Evolutionary conservation across 1,140 invertebrate species (phyloP), one percentile per base, ranked within the genome.

Genomic region (Saxidomus purpurata): DNA sequence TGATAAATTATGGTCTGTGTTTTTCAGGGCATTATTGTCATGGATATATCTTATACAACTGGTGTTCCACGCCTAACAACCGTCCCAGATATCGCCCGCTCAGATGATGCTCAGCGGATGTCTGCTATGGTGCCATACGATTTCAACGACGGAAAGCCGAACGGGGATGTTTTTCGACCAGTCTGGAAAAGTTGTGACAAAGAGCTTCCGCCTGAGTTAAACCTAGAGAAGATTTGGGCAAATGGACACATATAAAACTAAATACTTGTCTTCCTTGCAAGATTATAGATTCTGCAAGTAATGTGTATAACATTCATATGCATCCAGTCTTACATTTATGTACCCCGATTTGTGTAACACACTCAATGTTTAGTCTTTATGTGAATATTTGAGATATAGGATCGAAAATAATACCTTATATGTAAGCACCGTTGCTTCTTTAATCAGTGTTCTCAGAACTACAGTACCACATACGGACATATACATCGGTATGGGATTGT

Each of bases 71-170:
- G 55, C 40, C 80, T 89, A 13, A 52, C 47, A 11, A 81, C 40
- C 8, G 28, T 89, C 17, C 88, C 83, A 15, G 69, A 83, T 25
- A 83, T 86, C n/a, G 88, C 76, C 6, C 34, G 63, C 13, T 52
- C 87, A 28, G 28, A 49, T n/a, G 87, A 82, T 22, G 90, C 80
- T 3, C 61, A 19, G 38, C 52, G 25, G 40, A 47, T 91, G 25
- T 82, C 63, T 55, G 91, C 49, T 25, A 67, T 88, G 2, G 28
- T 61, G 43, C 71, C 80, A 34, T 90, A 91, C 74, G 77, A 88
- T 61, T 90, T 90, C 49, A 71, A 88, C 0, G 91, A 91, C 55
- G 91, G 85, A 22, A 55, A 81, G 63, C 59, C 79, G 17, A 91
- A 88, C 38, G 91, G 91, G 1, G 86, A 80, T 43, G 49, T 25